Conservation (phyloP, 2,113 vertebrate species). For the Cacatua alba region DNA sequence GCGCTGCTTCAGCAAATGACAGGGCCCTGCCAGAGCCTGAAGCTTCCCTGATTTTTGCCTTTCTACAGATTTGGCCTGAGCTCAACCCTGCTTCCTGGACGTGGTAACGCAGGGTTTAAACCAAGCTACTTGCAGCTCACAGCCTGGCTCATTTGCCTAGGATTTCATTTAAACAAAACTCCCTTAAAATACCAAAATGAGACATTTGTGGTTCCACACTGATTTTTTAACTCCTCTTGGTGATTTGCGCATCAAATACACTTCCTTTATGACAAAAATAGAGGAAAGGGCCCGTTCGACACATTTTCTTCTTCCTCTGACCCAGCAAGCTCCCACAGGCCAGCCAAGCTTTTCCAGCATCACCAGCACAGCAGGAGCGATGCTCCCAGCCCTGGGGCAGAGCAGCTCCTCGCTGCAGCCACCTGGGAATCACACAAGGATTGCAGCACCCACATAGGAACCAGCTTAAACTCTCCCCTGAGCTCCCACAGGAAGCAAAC, state of each 20-base stretch:
- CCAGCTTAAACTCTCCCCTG: neutral
- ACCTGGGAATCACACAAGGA: neutral
- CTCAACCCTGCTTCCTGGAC: neutral
- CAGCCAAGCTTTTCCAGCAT: neutral
- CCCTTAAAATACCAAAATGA: neutral
- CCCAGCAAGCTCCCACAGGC: neutral
- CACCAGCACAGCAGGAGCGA: neutral
- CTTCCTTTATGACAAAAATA: neutral
- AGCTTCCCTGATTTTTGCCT: neutral
- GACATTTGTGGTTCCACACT: neutral
- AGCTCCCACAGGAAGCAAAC: neutral
- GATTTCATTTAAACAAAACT: neutral
- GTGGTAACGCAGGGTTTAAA: neutral
- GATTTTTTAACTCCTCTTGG: neutral
- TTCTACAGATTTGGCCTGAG: neutral
- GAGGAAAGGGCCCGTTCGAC: neutral
- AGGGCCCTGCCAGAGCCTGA: neutral
- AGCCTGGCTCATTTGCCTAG: neutral
- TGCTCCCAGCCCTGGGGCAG: neutral
- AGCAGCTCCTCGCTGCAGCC: neutral
- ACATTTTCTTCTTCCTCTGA: neutral
- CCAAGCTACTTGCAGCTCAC: neutral
- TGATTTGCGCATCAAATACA: neutral
- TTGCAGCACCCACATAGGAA: neutral
- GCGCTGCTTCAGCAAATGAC: accelerated